Evolutionary conservation across 2,888 invertebrate species (phyloP).

Genomic region (Dryobotodes eremita): DNA sequence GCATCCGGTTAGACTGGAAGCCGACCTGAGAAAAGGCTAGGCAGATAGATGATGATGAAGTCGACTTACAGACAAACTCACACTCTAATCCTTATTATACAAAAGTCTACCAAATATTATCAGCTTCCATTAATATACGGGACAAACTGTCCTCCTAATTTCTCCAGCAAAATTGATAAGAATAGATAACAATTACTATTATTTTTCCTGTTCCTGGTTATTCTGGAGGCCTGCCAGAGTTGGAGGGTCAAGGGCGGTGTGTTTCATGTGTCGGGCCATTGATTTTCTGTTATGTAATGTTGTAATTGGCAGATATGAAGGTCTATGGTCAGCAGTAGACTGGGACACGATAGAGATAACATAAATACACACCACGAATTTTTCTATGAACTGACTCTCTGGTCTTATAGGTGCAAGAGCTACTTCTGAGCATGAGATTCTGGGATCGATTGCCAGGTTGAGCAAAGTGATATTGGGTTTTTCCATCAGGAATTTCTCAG

Average conservation of each 20-base stretch:
- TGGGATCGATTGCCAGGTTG: no score
- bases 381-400: no score
- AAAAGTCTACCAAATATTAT: neutral
- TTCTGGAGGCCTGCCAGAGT: conserved; percentile 45
- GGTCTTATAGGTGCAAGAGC: no score
- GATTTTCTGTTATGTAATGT: conserved; percentile 40
- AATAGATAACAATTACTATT: conserved; percentile 35
- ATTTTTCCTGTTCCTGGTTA: conserved; percentile 31
- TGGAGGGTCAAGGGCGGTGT: conserved; percentile 34
- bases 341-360: no score
- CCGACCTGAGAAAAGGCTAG: no score
- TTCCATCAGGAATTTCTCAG: no score
- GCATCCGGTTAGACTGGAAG: no score
- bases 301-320: conserved; percentile 8
- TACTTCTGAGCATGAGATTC: no score
- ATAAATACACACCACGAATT: no score
- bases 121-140: neutral
- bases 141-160: conserved; percentile 15
- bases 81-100: accelerated
- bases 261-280: conserved; percentile 15
- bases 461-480: no score
- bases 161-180: conserved; percentile 21
- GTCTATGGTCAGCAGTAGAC: conserved; percentile 6
- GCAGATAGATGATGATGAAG: no score
- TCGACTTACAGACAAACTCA: conserved; percentile 5